phyloP scores from a whole-genome alignment of 2,797 vertebrate species.

The Phoxinus dragarum region DNA sequence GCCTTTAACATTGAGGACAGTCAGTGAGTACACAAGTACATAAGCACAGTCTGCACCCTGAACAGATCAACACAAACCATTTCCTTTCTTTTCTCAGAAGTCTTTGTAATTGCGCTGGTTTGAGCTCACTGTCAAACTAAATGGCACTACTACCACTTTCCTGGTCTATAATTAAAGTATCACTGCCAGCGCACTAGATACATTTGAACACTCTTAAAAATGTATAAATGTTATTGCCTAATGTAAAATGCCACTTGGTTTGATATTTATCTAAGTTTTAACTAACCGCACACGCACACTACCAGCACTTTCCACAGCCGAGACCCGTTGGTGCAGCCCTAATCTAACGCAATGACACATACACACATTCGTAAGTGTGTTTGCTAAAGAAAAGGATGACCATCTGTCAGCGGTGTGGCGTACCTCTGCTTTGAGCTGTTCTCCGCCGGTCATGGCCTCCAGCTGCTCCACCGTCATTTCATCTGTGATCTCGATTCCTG shows the following conservation, averaged over 20 bases:
- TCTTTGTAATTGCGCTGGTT: too few relatives aligned
- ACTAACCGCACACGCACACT: neutral
- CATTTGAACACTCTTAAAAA: neutral
- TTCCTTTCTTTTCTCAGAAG: too few relatives aligned
- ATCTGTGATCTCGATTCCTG: conserved; percentile 98
- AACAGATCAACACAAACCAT: too few relatives aligned
- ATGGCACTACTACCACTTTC: neutral
- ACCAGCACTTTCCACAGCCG: neutral
- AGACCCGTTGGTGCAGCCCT: neutral
- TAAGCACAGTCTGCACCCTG: too few relatives aligned
- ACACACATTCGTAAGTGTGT: neutral
- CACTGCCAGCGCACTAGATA: neutral
- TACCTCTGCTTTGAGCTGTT: conserved; percentile 98
- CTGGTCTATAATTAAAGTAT: neutral
- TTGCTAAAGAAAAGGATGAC: neutral
- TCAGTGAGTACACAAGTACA: too few relatives aligned
- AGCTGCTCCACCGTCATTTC: conserved; percentile 98
- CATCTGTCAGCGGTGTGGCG: neutral
- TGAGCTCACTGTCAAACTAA: too few relatives aligned
- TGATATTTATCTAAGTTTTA: neutral
- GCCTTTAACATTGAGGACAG: too few relatives aligned
- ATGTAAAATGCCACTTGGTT: neutral
- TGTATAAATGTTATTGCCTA: too few relatives aligned
- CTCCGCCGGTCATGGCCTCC: conserved; percentile 98
- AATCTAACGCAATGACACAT: neutral